Percentiles rank a stretch among this genome's conserved stretches.
Evolutionary conservation across 2,888 invertebrate genomes (phyloP).

Genomic region (Morinoia aosen): DNA sequence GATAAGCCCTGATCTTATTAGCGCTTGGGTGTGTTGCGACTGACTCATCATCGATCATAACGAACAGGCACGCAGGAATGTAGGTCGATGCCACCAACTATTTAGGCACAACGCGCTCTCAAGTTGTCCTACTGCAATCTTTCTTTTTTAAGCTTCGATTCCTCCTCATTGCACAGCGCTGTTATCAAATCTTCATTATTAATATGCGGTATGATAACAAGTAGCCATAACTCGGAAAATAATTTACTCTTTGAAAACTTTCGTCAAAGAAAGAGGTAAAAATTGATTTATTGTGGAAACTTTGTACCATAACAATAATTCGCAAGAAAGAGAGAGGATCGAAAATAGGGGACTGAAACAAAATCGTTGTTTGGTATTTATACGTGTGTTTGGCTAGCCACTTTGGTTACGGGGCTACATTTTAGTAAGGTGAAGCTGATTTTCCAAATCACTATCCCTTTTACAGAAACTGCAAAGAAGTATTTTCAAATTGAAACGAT

Average conservation of each 20-base stretch:
- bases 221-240: neutral
- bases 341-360: neutral
- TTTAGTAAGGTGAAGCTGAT: neutral
- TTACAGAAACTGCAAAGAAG: neutral
- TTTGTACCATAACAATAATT: neutral
- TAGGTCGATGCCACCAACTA: no score
- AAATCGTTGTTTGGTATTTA: no score
- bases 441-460: neutral
- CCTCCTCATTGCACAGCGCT: no score
- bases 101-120: no score
- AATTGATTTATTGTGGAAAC: neutral
- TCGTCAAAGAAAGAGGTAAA: neutral
- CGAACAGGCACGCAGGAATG: no score
- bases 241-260: neutral
- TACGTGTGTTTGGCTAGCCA: no score
- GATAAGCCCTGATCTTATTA: no score
- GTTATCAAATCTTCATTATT: no score
- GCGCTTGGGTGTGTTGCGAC: no score
- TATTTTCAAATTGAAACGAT: neutral
- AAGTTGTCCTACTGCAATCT: no score
- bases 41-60: no score
- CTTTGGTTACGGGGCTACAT: neutral
- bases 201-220: neutral
- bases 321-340: neutral
- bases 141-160: no score